These are phyloP conservation scores for Henricia sp. DNA, from an alignment of 53 echinoderm and acorn worm species.

Conservation along the genomic window DNA sequence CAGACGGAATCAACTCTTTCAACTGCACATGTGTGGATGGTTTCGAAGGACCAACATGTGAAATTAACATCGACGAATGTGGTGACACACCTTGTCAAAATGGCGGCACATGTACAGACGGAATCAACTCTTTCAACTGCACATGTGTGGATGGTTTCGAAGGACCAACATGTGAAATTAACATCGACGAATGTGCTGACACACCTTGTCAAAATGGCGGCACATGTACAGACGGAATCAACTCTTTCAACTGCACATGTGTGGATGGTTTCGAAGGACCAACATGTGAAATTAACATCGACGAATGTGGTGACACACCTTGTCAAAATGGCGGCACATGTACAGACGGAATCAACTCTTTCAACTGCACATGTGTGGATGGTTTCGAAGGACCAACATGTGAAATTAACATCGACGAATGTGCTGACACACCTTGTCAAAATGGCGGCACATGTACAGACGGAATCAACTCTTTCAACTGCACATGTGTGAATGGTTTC, in stretches of 20 bases:
- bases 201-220: slow-evolving; percentile 31
- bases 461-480: slow-evolving; percentile 7
- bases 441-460: slow-evolving; percentile 45
- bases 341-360: slow-evolving; percentile 13
- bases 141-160: slow-evolving; percentile 33
- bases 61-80: slow-evolving; percentile 29
- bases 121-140: slow-evolving; percentile 20
- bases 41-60: slow-evolving; percentile 22
- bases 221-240: slow-evolving; percentile 41
- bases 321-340: slow-evolving; percentile 54
- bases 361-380: slow-evolving; percentile 4
- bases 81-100: slow-evolving; percentile 26
- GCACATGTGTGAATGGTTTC: slow-evolving; percentile 15
- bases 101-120: slow-evolving; percentile 31
- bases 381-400: slow-evolving; percentile 33
- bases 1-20: slow-evolving; percentile 11
- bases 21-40: slow-evolving; percentile 20
- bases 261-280: slow-evolving; percentile 57
- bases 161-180: not conserved
- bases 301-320: slow-evolving; percentile 47
- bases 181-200: not conserved
- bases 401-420: slow-evolving; percentile 24
- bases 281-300: slow-evolving; percentile 12
- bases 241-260: slow-evolving; percentile 30
- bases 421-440: too few relatives aligned